Evolutionary conservation across 2,113 vertebrate genomes (phyloP), one percentile per base, ranked within the genome.

Genomic region (Nestor notabilis): DNA sequence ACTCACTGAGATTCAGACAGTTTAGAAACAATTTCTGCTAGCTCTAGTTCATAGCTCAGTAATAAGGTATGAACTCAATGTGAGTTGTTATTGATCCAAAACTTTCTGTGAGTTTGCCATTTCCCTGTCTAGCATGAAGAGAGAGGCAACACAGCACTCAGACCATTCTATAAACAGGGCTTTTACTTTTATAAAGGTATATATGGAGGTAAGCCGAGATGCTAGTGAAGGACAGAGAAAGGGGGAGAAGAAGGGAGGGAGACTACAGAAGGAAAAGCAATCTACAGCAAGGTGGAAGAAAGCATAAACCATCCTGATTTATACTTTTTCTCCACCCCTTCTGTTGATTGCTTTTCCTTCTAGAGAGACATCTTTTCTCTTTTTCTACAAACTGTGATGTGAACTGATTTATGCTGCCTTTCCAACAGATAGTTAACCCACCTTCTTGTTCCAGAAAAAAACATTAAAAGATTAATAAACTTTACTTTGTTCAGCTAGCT

Each of bases 231-330:
- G 94, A 83, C 95, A 95, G 50, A 80, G 52, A 44, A 91, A 93
- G 80, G 93, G 87, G 94, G 89, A 95, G 94, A 90, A 86, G 71
- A 77, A 91, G 52, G 17, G 81, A 94, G 87, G 94, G 81, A 89
- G 83, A 83, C 77, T 95, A 61, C 74, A 89, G 94, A 92, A 92
- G 78, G 52, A 95, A 95, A 96, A 95, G 92, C 89, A 97, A 97
- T 97, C 94, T 92, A 80, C 90, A 87, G 55, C 74, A 95, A 69
- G 81, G 61, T 85, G 65, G 95, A 95, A 96, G 52, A 94, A 95
- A 91, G 56, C 90, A 95, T 97, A 97, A 97, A 97, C 70, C 86
- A 95, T 95, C 56, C 83, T 97, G 96, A 97, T 97, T 97, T 97
- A 97, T 96, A 92, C n/a, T 95, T 92, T 89, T 96, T 84, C 83